Conservation (phyloP, 2,797 vertebrate genomes). For the Mallotus villosus region DNA sequence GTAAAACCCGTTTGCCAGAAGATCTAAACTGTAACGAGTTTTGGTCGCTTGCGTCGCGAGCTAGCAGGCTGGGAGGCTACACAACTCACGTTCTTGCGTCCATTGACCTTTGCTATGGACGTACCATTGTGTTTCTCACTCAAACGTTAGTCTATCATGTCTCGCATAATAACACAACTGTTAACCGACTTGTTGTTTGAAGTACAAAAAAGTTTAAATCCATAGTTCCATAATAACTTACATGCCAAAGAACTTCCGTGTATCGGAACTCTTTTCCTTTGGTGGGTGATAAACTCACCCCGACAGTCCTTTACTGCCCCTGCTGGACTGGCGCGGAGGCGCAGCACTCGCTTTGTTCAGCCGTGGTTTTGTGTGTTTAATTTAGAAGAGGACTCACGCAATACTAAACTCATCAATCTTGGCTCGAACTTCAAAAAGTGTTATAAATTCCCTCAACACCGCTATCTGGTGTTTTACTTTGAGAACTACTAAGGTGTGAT, state of each 20-base stretch:
- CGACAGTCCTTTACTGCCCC: slow-evolving; percentile 34
- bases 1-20: too few relatives aligned
- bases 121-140: background rate
- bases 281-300: background rate
- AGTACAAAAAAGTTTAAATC: background rate
- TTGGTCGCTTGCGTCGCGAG: background rate
- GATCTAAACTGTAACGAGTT: too few relatives aligned
- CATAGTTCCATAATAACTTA: slow-evolving; percentile 6
- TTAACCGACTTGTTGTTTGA: rapidly evolving
- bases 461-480: too few relatives aligned
- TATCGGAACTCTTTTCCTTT: slow-evolving; percentile 45
- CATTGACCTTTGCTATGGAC: slow-evolving; percentile 45
- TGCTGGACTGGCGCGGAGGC: slow-evolving; percentile 19
- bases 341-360: too few relatives aligned
- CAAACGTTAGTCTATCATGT: background rate
- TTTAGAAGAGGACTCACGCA: too few relatives aligned
- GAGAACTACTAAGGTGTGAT: too few relatives aligned
- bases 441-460: too few relatives aligned
- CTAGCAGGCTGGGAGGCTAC: too few relatives aligned
- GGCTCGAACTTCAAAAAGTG: too few relatives aligned
- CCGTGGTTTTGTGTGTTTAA: too few relatives aligned
- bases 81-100: slow-evolving; percentile 48
- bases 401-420: too few relatives aligned
- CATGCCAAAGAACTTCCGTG: slow-evolving; percentile 63
- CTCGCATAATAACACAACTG: background rate